Evolutionary conservation across 2,113 vertebrate species (phyloP).

Genomic region (Montifringilla adamsi): DNA sequence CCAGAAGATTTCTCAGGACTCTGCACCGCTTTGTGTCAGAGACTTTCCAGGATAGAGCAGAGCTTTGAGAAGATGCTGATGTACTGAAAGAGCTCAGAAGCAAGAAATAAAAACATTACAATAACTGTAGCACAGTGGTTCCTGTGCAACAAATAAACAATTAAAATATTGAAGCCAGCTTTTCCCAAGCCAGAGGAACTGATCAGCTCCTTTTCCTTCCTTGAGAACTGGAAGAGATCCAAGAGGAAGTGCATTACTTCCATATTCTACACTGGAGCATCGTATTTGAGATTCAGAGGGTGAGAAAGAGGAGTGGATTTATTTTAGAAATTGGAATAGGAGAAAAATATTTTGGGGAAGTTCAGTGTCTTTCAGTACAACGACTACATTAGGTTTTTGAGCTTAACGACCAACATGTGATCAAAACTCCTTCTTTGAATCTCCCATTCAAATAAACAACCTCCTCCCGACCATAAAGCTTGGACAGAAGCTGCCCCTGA

Average conservation of each 20-base stretch:
- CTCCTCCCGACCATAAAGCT: neutral
- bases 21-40: neutral
- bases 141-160: neutral
- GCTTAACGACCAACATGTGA: neutral
- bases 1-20: neutral
- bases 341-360: neutral
- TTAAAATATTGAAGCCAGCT: neutral
- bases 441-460: neutral
- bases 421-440: neutral
- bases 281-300: neutral
- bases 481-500: neutral
- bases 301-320: neutral
- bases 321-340: neutral
- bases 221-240: neutral
- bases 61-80: neutral
- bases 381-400: neutral
- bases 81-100: neutral
- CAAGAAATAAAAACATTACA: neutral
- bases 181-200: neutral
- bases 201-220: neutral
- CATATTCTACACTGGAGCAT: neutral
- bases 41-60: neutral
- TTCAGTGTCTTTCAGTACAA: neutral
- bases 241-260: neutral
- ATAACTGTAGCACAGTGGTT: neutral